Base-by-base conservation (phyloP, 2,888 invertebrate genomes). In the Carabus problematicus region DNA sequence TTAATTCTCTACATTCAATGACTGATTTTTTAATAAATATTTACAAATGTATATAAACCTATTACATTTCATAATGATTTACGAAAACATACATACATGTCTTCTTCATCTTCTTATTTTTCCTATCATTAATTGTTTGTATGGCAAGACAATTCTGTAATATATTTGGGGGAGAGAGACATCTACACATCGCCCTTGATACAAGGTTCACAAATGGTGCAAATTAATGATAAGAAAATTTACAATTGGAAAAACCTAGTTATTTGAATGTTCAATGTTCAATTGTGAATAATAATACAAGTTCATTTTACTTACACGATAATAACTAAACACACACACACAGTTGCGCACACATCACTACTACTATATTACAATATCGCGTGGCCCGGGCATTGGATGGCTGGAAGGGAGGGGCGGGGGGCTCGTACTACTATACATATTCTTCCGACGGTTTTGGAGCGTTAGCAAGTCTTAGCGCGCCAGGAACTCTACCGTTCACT, bases 391-490 rank as follows among this genome's bases (percentile, higher is more conserved):
- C n/a, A n/a, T n/a, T n/a, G n/a, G n/a, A n/a, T n/a, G 39, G 39
- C 43, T 14, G 11, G 14, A 18, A 49, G n/a, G 8, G 61, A 70
- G 29, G 6, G 29, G 29, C 3, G 29, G 29, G 29, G 29, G 29
- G 29, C 74, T 72, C 72, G 72, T 64, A 72, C 70, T 71, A 73
- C 76, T 82, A 94, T 82, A 95, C 94, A 83, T 95, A 95, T 82
- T 95, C 94, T 83, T 95, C 94, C 67, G 93, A 93, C 68, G 94
- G 93, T 82, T 94, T 93, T 74, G 92, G 90, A 73, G 91, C 91
- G 80, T 89, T 91, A 72, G 92, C 91, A 79, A 93, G 85, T 79
- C 93, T 86, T 72, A 93, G 83, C 16, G 91, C 90, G 72, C 89
- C 87, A 73, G 91, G 87, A 77, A 91, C 88, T 75, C 92, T 85